Evolutionary conservation across 1,140 invertebrate genomes (phyloP).

Genomic region (Lucilia sericata): DNA sequence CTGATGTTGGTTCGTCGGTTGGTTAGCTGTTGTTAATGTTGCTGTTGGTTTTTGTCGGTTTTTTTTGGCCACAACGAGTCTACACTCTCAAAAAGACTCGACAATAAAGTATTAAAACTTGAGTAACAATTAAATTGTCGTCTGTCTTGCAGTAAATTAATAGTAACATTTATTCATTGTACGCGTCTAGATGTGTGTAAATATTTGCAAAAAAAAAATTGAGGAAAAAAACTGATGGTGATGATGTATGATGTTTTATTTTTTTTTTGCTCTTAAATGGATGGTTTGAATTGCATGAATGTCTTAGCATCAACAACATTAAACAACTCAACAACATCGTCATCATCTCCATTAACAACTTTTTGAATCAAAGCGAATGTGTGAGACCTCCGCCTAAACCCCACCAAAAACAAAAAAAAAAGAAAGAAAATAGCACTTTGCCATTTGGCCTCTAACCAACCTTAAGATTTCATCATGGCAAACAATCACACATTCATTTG

Average conservation of each 20-base stretch:
- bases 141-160: neutral
- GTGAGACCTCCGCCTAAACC: neutral
- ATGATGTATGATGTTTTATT: neutral
- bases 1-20: neutral
- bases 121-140: constrained; percentile 42
- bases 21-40: neutral
- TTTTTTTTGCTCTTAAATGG: constrained; percentile 1
- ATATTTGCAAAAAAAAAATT: neutral
- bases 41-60: neutral
- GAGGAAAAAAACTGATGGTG: neutral
- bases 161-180: neutral
- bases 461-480: neutral
- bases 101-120: constrained; percentile 24
- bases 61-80: neutral
- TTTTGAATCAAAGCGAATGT: neutral
- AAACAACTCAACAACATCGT: constrained; percentile 30
- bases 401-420: neutral
- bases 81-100: neutral
- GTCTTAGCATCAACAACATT: constrained; percentile 16
- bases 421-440: neutral
- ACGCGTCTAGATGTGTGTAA: neutral
- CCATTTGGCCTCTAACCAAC: constrained; percentile 36
- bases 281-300: neutral
- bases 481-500: neutral
- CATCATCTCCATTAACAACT: constrained; percentile 19